Conservation (phyloP, 2,888 invertebrate genomes). For the Choristoneura rosaceana region DNA sequence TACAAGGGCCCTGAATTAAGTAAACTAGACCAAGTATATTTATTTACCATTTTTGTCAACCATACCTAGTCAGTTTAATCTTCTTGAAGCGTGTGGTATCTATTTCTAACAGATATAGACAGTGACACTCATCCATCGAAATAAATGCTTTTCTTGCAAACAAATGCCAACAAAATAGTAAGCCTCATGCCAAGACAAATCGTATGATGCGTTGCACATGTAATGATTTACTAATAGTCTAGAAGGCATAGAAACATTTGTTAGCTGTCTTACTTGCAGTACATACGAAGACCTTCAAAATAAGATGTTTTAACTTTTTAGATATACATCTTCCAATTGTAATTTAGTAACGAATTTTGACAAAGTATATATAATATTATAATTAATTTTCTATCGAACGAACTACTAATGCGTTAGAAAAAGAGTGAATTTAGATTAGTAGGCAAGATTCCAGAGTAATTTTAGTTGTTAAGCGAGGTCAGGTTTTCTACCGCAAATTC, state of each 20-base stretch:
- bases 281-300: too few species aligned
- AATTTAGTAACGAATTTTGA: too few species aligned
- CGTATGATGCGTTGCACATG: constrained; percentile 3
- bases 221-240: background rate
- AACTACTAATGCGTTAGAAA: background rate
- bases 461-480: background rate
- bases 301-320: too few species aligned
- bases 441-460: constrained; percentile 3
- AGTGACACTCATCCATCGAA: constrained; percentile 9
- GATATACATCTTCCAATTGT: too few species aligned
- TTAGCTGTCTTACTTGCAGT: too few species aligned
- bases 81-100: constrained; percentile 7
- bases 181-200: constrained; percentile 25
- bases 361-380: background rate
- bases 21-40: background rate
- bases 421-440: background rate
- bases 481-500: background rate
- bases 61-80: background rate
- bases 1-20: background rate
- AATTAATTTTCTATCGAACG: background rate
- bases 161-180: constrained; percentile 27
- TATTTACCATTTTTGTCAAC: background rate
- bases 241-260: too few species aligned
- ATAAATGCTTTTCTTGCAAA: constrained; percentile 35
- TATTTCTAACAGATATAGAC: constrained; percentile 6